Percentiles rank a stretch among this genome's conserved stretches.
Conservation (phyloP, 2,888 invertebrate species). For the Clistopyga incitator region DNA sequence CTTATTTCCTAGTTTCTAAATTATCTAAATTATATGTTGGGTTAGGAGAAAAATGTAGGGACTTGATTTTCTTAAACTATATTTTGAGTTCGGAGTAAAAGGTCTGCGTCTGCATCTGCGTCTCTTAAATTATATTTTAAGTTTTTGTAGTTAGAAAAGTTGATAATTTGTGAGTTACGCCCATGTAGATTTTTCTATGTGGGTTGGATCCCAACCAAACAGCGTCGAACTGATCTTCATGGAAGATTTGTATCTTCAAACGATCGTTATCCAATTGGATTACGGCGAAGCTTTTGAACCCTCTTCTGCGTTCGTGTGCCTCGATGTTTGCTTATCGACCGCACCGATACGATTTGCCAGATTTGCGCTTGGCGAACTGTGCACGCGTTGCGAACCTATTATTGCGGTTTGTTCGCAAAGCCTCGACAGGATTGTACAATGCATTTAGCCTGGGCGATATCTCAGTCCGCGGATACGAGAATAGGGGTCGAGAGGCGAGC, state of each 20-base stretch:
- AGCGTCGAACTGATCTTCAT: neutral
- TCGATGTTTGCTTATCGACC: neutral
- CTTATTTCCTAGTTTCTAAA: too few relatives aligned
- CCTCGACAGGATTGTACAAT: neutral
- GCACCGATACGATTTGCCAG: neutral
- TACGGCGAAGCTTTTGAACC: neutral
- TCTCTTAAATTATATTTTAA: too few relatives aligned
- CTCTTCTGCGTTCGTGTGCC: neutral
- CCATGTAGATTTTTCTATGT: too few relatives aligned
- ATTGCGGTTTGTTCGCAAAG: conserved; percentile 28
- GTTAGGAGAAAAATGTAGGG: too few relatives aligned
- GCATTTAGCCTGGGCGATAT: conserved; percentile 2
- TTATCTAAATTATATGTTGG: too few relatives aligned
- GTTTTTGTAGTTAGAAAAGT: too few relatives aligned
- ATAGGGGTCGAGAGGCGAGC: conserved; percentile 15
- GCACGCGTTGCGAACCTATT: conserved; percentile 5
- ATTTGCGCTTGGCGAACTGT: neutral
- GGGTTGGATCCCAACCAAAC: neutral
- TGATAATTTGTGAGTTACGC: too few relatives aligned
- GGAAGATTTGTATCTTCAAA: conserved; percentile 10
- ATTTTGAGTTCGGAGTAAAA: too few relatives aligned
- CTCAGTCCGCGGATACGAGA: neutral
- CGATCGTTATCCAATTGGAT: conserved; percentile 18
- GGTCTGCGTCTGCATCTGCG: too few relatives aligned
- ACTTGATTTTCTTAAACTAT: too few relatives aligned